Base-by-base conservation (phyloP, 2,797 vertebrate species). In the Ateles fusciceps region DNA sequence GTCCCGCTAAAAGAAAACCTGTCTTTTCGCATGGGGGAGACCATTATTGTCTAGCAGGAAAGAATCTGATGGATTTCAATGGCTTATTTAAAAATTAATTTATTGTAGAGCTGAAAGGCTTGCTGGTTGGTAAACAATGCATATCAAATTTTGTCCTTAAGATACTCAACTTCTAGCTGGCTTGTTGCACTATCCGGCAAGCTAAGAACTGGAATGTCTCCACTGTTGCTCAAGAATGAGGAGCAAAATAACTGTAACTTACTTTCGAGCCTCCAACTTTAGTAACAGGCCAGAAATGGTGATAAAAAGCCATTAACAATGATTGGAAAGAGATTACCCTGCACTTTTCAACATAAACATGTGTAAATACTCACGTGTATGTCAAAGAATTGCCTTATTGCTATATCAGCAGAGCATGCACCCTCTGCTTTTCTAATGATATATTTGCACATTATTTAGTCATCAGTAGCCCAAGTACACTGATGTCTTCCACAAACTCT, bases 261-360 rank as follows among this genome's bases (percentile, higher is more conserved):
- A 61, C 48, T 97, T 96, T 50, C 46, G 57, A 95, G 76, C 39
- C 89, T 95, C 84, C 89, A 48, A 74, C 76, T 80, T 91, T 89
- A 71, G 75, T 42, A 83, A 85, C 48, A 72, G 87, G 55, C 13
- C 19, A 57, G 91, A 89, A 89, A 74, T 42, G n/a, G 26, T 75
- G 85, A 61, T 33, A 44, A 59, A 61, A 96, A 94, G 57, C 50
- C 85, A 89, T 85, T 72, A 78, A 96, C 48, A 92, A 72, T 72
- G 92, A 89, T 22, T 61, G 21, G 88, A 75, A 46, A 91, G 80
- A 81, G 57, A 89, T 92, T 83, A 78, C n/a, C 33, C 50, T 95
- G 36, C 74, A 52, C 79, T 97, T 92, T 76, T 80, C 42, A 96
- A 57, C 17, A 89, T n/a, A 94, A 76, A 91, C 89, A 86, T 52